Percentiles rank a stretch among this genome's conserved stretches.
Evolutionary conservation across 2,888 invertebrate genomes (phyloP).

Genomic region (Drosophila aldrichi): DNA sequence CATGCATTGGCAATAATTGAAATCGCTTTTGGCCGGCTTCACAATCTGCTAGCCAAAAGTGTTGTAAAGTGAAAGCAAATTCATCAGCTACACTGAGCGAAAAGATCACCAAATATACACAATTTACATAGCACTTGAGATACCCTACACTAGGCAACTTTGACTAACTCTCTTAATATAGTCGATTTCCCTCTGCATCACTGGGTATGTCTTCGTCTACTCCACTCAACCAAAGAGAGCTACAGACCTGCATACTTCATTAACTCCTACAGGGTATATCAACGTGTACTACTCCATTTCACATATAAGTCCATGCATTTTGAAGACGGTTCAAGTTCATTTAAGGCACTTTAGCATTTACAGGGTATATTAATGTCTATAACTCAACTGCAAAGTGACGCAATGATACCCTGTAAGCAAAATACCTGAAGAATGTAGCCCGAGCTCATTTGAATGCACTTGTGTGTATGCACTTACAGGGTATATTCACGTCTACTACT

Average conservation of each 20-base stretch:
- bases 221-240: too few relatives aligned
- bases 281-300: too few relatives aligned
- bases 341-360: not conserved
- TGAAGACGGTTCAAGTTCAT: too few relatives aligned
- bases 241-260: not conserved
- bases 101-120: not conserved
- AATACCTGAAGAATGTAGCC: too few relatives aligned
- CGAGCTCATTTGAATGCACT: not conserved
- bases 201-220: too few relatives aligned
- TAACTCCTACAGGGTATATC: not conserved
- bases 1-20: conserved; percentile 60
- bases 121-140: not conserved
- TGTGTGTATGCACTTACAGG: not conserved
- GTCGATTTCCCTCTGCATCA: too few relatives aligned
- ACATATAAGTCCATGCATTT: too few relatives aligned
- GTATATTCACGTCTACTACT: not conserved
- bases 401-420: too few relatives aligned
- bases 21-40: conserved; percentile 33
- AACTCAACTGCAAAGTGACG: too few relatives aligned
- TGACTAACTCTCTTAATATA: not conserved
- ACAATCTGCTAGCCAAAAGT: conserved; percentile 14
- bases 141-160: not conserved
- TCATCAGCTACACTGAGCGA: conserved; percentile 12
- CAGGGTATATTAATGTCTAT: not conserved
- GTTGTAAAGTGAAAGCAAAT: not conserved